phyloP scores from a whole-genome alignment of 1,140 invertebrate species.

The Andricus grossulariae region DNA sequence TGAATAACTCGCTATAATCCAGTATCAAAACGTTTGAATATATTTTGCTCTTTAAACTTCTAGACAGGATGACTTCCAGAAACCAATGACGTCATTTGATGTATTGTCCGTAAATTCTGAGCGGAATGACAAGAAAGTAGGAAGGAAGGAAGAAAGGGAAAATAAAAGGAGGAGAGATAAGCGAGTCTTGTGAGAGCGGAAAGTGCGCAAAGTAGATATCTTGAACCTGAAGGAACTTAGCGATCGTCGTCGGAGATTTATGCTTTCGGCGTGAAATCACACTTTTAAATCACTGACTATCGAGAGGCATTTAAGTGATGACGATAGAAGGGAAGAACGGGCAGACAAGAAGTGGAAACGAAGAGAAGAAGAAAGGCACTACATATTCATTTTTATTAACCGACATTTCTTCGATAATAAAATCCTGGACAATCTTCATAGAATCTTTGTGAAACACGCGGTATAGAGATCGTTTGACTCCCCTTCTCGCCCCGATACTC shows the following conservation, averaged over 20 bases:
- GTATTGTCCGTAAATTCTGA: constrained; percentile 38
- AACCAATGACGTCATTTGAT: constrained; percentile 44
- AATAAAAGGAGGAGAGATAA: constrained; percentile 31
- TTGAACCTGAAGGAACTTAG: constrained; percentile 59
- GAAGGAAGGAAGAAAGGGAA: constrained; percentile 17
- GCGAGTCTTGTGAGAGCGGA: constrained; percentile 3
- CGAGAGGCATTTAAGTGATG: constrained; percentile 38
- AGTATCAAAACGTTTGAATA: too few relatives aligned
- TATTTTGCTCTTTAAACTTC: too few relatives aligned
- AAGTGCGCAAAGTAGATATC: constrained; percentile 39
- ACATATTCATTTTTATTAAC: constrained; percentile 77
- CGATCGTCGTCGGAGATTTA: constrained; percentile 62
- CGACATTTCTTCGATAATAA: constrained; percentile 76
- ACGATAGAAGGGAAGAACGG: constrained; percentile 49
- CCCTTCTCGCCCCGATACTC: constrained; percentile 55
- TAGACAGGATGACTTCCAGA: not conserved
- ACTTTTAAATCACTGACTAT: constrained; percentile 66
- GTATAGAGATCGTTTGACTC: constrained; percentile 70
- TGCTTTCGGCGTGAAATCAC: constrained; percentile 60
- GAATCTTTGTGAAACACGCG: constrained; percentile 76
- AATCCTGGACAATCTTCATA: constrained; percentile 76
- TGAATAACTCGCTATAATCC: too few relatives aligned
- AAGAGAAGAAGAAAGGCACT: constrained; percentile 48
- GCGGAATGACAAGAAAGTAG: constrained; percentile 6
- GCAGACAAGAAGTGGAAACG: constrained; percentile 44